phyloP scores from a whole-genome alignment of 2,797 vertebrate species.

The Crax fasciolata region DNA sequence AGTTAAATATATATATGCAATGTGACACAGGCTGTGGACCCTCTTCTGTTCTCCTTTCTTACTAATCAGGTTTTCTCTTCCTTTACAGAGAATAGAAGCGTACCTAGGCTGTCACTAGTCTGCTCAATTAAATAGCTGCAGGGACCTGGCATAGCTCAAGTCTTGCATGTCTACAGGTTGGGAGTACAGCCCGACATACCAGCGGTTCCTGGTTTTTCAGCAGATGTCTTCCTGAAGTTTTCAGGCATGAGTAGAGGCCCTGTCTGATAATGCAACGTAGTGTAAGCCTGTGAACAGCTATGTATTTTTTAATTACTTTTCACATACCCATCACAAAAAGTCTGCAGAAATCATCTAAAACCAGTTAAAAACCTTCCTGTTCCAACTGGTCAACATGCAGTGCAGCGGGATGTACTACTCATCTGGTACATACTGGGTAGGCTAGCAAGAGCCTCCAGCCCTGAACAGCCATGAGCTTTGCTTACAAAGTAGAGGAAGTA shows the following conservation, averaged over 20 bases:
- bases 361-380: not conserved
- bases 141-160: rapidly evolving
- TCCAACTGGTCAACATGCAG: not conserved
- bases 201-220: not conserved
- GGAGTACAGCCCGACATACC: not conserved
- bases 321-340: not conserved
- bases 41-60: not conserved
- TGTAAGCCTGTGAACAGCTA: not conserved
- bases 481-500: not conserved
- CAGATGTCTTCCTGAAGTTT: not conserved
- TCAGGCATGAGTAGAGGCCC: not conserved
- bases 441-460: not conserved
- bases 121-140: not conserved
- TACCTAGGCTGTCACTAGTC: not conserved
- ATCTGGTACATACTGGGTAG: not conserved
- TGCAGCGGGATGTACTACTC: not conserved
- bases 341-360: not conserved
- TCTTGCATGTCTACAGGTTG: not conserved
- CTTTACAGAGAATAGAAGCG: not conserved
- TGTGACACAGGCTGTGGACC: not conserved
- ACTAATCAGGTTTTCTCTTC: not conserved
- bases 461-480: not conserved
- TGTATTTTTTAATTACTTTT: not conserved
- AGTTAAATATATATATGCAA: not conserved
- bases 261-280: not conserved